phyloP scores from a whole-genome alignment of 2,113 vertebrate species.

The Elachura formosa region DNA sequence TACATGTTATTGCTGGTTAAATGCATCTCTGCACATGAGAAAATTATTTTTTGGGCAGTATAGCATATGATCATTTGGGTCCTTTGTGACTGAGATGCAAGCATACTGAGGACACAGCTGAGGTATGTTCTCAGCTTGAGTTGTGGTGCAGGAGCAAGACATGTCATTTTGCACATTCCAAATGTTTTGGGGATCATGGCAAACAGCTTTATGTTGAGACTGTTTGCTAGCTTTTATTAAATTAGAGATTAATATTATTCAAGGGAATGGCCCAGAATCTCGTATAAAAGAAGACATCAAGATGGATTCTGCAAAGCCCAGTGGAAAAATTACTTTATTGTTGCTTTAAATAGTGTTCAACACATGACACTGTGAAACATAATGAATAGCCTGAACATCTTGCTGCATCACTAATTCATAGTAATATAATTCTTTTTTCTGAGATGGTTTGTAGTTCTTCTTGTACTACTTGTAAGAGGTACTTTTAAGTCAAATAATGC shows the following conservation, averaged over 20 bases:
- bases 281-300: background rate
- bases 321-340: background rate
- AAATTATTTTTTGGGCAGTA: conserved; percentile 23
- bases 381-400: background rate
- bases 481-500: background rate
- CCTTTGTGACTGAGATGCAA: background rate
- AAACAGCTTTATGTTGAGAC: background rate
- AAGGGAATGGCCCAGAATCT: background rate
- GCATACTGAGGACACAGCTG: background rate
- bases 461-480: background rate
- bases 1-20: background rate
- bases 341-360: background rate
- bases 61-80: conserved; percentile 21
- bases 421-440: background rate
- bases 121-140: background rate
- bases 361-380: background rate
- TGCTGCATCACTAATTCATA: conserved; percentile 21
- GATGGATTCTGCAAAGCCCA: background rate
- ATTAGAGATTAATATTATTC: background rate
- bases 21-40: background rate
- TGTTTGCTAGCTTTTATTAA: background rate
- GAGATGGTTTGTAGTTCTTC: background rate
- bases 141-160: background rate
- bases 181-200: background rate
- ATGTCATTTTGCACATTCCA: background rate